Base-by-base conservation (phyloP, 2,888 invertebrate genomes). In the Euproctis similis region DNA sequence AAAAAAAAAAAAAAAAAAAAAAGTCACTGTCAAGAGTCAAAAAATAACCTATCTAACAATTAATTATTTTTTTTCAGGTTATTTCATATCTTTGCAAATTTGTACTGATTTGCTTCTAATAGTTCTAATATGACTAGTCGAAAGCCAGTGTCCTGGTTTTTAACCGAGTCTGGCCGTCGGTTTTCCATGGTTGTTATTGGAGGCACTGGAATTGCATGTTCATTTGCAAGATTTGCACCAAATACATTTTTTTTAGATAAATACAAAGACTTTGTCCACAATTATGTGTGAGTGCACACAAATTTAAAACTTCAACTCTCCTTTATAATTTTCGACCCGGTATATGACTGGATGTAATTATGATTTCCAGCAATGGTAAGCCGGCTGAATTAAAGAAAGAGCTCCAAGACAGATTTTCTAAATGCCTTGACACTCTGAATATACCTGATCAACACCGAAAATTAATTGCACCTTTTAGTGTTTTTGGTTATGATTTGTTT, bases 401-500 rank as follows among this genome's bases (percentile, higher is more conserved):
- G 35, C 58, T 92, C 6, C 38, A 62, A 17, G 55, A 82, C 2
- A 73, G 87, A 12, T 86, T 87, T 37, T 56, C 88, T 5, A 84
- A 86, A 52, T 89, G 90, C 21, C 39, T 90, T 26, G 78, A 89
- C 18, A 78, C 90, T 34, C 55, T 92, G 8, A 67, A 88, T n/a
- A 32, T 92, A 1, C 41, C 81, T 1, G 65, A 82, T 8, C 45
- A 72, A 4, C 81, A 88, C 24, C 71, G 70, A 13, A 78, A 78
- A 36, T 53, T 86, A 11, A 76, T 89, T 22, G 73, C 86, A 36
- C 89, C 92, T 1, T 95, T 94, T 55, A 87, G 87, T 42, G 89
- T 89, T 2, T 87, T 85, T 74, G 93, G 94, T 11, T 91, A 90
- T 67, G 91, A 95, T 60, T 58, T 91, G 16, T 88, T 90, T 56